Conservation (phyloP, 35 echinoderm and acorn worm genomes). For the Apostichopus parvimensis region DNA sequence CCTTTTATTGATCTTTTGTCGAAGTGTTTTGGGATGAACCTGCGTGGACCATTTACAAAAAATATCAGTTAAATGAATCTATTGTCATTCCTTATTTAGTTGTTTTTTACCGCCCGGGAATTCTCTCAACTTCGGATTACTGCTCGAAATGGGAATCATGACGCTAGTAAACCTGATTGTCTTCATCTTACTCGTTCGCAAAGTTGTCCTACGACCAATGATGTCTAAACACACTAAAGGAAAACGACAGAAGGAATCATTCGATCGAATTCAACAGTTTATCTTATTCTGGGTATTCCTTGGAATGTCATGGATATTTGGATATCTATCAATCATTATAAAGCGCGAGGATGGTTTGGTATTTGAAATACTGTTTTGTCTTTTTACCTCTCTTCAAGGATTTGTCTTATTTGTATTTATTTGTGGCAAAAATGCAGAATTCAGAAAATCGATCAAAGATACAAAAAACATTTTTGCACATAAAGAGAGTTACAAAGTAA, state of each 20-base stretch:
- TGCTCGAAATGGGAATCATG: background rate
- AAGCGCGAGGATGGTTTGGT: background rate
- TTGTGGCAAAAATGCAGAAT: background rate
- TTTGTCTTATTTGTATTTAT: background rate
- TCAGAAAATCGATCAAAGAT: background rate
- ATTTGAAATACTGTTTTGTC: slow-evolving; percentile 23
- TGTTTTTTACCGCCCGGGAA: slow-evolving; percentile 1
- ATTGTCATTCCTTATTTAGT: background rate
- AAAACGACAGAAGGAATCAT: background rate
- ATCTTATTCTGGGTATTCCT: slow-evolving; percentile 9
- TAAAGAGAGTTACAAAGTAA: too few relatives aligned
- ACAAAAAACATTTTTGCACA: too few relatives aligned
- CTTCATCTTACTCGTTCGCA: background rate
- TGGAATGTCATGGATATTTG: slow-evolving; percentile 12
- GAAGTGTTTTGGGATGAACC: too few relatives aligned
- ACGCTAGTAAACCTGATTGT: background rate
- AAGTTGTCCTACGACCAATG: background rate
- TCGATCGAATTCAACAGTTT: slow-evolving; percentile 6
- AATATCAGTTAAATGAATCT: background rate
- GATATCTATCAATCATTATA: background rate
- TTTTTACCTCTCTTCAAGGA: slow-evolving; percentile 3
- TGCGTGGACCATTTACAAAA: too few relatives aligned
- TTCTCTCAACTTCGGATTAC: slow-evolving; percentile 13
- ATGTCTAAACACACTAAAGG: background rate
- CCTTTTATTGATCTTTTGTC: too few relatives aligned